A percentile compares a stretch with the other conserved stretches of the same genome.
phyloP scores from a whole-genome alignment of 2,797 vertebrate genomes.

The Scolopax bukidnonensis region DNA sequence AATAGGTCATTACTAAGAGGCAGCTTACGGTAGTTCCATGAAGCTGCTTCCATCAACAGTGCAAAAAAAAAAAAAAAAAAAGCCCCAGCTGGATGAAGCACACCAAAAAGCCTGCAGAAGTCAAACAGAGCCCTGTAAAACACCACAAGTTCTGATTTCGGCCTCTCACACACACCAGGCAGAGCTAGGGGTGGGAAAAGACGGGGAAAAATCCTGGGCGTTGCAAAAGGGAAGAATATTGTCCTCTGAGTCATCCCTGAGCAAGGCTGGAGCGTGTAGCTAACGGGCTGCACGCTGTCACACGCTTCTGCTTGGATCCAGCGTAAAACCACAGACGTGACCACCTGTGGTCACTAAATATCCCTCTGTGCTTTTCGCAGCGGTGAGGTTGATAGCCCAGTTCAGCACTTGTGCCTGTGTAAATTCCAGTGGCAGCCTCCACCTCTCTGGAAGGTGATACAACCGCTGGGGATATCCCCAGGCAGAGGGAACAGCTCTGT shows the following conservation, averaged over 20 bases:
- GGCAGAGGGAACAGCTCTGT: neutral
- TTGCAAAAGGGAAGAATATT: neutral
- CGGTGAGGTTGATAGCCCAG: fast-evolving
- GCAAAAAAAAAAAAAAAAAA: neutral
- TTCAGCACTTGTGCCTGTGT: neutral
- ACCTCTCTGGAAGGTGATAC: neutral
- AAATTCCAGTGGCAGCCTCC: neutral
- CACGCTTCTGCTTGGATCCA: neutral
- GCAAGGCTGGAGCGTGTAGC: neutral
- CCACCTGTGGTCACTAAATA: neutral
- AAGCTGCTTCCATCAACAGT: constrained; percentile 49
- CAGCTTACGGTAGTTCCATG: constrained; percentile 44
- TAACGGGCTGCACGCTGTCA: neutral
- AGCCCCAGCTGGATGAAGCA: neutral
- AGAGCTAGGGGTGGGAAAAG: neutral
- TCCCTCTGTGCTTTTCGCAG: neutral
- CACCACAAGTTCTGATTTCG: neutral
- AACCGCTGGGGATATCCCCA: neutral
- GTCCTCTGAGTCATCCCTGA: constrained; percentile 6
- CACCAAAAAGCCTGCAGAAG: neutral
- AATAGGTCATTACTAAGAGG: constrained; percentile 67
- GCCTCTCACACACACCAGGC: neutral
- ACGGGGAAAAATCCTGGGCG: neutral
- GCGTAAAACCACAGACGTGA: neutral
- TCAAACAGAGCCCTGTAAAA: neutral